Evolutionary conservation across 2,113 vertebrate species (phyloP).

Genomic region (Ellobius talpinus): DNA sequence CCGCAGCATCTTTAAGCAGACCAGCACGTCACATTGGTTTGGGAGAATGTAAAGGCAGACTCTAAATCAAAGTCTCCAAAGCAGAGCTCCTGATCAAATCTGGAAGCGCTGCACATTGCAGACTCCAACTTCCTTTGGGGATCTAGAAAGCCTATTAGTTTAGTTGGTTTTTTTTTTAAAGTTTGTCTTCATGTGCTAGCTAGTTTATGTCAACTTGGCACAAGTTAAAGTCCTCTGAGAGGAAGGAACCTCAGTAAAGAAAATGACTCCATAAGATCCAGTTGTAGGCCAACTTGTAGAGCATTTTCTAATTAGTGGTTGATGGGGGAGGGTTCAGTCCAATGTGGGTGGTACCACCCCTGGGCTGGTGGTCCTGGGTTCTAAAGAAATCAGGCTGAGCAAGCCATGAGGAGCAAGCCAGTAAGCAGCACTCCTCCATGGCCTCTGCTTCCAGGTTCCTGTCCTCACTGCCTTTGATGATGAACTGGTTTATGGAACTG

Average conservation of each 20-base stretch:
- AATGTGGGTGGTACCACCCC: neutral
- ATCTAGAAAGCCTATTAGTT: constrained; percentile 1
- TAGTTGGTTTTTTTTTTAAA: neutral
- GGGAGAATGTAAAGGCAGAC: neutral
- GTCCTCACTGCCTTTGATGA: neutral
- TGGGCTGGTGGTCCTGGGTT: neutral
- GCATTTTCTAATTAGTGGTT: neutral
- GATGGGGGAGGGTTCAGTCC: neutral
- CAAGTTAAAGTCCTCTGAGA: neutral
- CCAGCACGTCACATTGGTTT: neutral
- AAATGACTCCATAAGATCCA: neutral
- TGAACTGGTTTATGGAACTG: neutral
- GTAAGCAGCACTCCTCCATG: neutral
- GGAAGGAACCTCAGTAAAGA: neutral
- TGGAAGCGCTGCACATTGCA: neutral
- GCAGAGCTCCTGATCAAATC: neutral
- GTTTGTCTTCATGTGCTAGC: neutral
- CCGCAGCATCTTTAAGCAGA: neutral
- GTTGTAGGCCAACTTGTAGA: neutral
- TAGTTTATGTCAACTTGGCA: neutral
- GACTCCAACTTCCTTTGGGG: neutral
- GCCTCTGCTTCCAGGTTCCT: neutral
- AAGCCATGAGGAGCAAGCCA: neutral
- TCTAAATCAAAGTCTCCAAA: neutral
- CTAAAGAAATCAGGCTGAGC: neutral